Evolutionary conservation across 2,888 invertebrate genomes (phyloP).

Genomic region (Odontothrips loti): DNA sequence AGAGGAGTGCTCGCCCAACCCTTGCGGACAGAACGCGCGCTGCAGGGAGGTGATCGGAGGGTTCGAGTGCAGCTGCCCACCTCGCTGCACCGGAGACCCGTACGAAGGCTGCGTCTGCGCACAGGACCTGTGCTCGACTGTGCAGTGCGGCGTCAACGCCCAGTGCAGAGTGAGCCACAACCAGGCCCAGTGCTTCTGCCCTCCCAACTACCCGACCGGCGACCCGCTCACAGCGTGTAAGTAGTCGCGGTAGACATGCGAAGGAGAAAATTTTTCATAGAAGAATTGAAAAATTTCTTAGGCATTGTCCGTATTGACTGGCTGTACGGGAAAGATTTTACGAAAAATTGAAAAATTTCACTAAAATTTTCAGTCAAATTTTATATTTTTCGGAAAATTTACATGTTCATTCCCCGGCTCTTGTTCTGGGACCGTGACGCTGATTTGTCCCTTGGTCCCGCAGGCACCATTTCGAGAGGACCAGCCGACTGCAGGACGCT

Average conservation of each 20-base stretch:
- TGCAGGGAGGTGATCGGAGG: conserved; percentile 70
- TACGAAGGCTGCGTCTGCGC: conserved; percentile 75
- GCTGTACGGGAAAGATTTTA: no score
- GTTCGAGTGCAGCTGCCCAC: conserved; percentile 76
- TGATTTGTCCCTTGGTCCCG: no score
- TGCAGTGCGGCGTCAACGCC: conserved; percentile 77
- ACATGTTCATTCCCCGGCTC: no score
- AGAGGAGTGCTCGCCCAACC: conserved; percentile 72
- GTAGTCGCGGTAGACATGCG: conserved; percentile 48
- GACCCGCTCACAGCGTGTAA: conserved; percentile 83
- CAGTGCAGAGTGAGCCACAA: conserved; percentile 66
- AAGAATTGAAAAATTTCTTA: no score
- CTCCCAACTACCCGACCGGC: conserved; percentile 73
- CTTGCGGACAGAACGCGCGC: conserved; percentile 78
- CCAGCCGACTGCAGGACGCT: conserved; percentile 74
- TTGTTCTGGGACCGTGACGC: no score
- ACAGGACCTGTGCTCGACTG: conserved; percentile 67
- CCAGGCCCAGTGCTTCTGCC: conserved; percentile 78
- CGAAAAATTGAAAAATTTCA: no score
- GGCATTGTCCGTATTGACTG: no score
- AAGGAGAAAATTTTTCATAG: no score
- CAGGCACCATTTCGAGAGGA: conserved; percentile 57
- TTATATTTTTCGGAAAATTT: no score
- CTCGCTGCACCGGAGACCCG: conserved; percentile 77
- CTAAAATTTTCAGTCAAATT: no score